phyloP scores from a whole-genome alignment of 2,888 invertebrate species.

The Xestia c-nigrum region DNA sequence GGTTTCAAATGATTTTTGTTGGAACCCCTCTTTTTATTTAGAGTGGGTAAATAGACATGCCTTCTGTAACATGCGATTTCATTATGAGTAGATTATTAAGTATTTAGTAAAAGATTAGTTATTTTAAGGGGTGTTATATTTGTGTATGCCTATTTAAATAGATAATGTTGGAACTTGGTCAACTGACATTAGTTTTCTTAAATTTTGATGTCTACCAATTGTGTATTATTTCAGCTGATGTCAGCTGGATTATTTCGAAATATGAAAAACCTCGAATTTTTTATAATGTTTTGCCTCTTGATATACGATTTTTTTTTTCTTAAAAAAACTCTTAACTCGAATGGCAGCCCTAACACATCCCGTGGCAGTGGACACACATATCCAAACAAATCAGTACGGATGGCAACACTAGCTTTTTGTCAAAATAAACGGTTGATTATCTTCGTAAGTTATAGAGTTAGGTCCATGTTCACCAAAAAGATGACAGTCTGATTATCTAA shows the following conservation, averaged over 20 bases:
- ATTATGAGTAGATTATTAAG: slow-evolving; percentile 68
- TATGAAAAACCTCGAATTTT: background rate
- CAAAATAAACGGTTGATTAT: background rate
- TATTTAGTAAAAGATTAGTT: slow-evolving; percentile 32
- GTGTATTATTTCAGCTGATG: background rate
- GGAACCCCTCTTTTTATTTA: slow-evolving; percentile 63
- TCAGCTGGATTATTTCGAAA: background rate
- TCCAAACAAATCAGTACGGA: background rate
- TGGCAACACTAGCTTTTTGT: background rate
- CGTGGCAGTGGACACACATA: too few relatives aligned
- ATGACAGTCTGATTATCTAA: too few relatives aligned
- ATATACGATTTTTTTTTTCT: background rate
- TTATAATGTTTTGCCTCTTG: background rate
- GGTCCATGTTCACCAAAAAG: too few relatives aligned
- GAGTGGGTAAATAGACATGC: slow-evolving; percentile 84
- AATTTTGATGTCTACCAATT: background rate
- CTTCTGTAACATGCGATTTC: slow-evolving; percentile 80
- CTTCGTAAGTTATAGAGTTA: background rate
- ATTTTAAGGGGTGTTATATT: slow-evolving; percentile 19
- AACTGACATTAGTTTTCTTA: background rate
- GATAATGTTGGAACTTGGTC: background rate
- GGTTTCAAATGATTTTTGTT: slow-evolving; percentile 86
- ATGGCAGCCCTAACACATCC: too few relatives aligned
- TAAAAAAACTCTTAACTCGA: background rate
- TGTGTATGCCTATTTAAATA: background rate